Percentiles rank a stretch among this genome's conserved stretches.
Evolutionary conservation across 2,797 vertebrate species (phyloP).

Genomic region (Gadopsis marmoratus): DNA sequence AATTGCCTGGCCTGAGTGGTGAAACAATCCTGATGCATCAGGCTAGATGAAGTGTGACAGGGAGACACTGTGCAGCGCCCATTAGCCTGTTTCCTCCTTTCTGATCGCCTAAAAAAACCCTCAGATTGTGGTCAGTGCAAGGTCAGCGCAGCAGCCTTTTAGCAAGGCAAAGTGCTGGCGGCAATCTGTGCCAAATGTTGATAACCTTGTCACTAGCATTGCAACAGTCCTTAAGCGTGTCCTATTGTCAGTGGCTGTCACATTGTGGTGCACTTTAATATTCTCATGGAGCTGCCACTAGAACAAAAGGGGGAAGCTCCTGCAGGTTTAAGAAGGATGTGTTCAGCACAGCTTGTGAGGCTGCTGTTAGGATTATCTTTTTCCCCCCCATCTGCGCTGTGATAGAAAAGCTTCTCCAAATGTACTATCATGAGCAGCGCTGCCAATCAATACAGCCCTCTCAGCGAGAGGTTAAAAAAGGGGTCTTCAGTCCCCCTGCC

Average conservation of each 20-base stretch:
- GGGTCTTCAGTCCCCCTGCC: slow-evolving; percentile 50
- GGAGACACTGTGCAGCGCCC: slow-evolving; percentile 92
- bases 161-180: slow-evolving; percentile 84
- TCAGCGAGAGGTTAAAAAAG: slow-evolving; percentile 65
- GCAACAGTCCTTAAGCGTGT: slow-evolving; percentile 62
- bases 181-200: slow-evolving; percentile 84
- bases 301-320: slow-evolving; percentile 74
- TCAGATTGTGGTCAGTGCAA: slow-evolving; percentile 91
- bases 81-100: slow-evolving; percentile 94
- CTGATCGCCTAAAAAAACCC: slow-evolving; percentile 83
- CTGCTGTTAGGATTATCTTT: slow-evolving; percentile 78
- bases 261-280: slow-evolving; percentile 55
- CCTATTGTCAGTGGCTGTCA: slow-evolving; percentile 69
- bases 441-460: slow-evolving; percentile 80
- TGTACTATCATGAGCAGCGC: slow-evolving; percentile 69
- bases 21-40: slow-evolving; percentile 94
- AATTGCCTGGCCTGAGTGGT: slow-evolving; percentile 94
- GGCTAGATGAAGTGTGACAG: slow-evolving; percentile 98
- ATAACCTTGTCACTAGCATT: slow-evolving; percentile 80
- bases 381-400: slow-evolving; percentile 58
- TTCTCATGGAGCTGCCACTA: slow-evolving; percentile 63
- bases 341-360: slow-evolving; percentile 77
- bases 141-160: slow-evolving; percentile 89
- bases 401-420: slow-evolving; percentile 79
- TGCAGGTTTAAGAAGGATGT: slow-evolving; percentile 78